These are phyloP conservation scores for Oplegnathus fasciatus DNA, from an alignment of 2,113 vertebrate species.

Conservation along the genomic window DNA sequence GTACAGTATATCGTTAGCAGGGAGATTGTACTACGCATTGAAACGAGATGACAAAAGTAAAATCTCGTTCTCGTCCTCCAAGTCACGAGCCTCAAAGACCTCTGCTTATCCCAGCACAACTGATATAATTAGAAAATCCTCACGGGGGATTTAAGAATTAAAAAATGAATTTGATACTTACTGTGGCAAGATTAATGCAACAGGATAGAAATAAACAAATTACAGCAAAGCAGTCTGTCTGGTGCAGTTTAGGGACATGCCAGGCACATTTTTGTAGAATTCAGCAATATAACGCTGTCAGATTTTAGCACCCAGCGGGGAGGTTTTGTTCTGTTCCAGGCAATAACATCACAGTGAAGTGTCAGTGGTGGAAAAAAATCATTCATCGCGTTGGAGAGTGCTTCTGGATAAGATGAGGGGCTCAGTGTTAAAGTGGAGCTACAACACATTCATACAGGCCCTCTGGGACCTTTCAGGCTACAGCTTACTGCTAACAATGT, in stretches of 20 bases:
- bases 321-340: slow-evolving; percentile 60
- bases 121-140: slow-evolving; percentile 45
- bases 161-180: slow-evolving; percentile 19
- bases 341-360: slow-evolving; percentile 61
- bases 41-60: slow-evolving; percentile 10
- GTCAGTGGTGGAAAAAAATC: slow-evolving; percentile 58
- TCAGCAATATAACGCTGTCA: slow-evolving; percentile 37
- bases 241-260: neutral
- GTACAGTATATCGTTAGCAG: neutral
- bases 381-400: slow-evolving; percentile 57
- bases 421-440: slow-evolving; percentile 41
- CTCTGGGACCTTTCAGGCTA: slow-evolving; percentile 9
- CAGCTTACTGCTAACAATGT: slow-evolving; percentile 31
- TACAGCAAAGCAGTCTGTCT: slow-evolving; percentile 6
- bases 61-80: neutral
- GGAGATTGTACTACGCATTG: neutral
- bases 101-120: slow-evolving; percentile 21
- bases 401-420: slow-evolving; percentile 43
- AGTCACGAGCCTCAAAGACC: slow-evolving; percentile 5
- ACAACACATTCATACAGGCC: slow-evolving; percentile 25
- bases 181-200: slow-evolving; percentile 18
- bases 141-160: slow-evolving; percentile 23
- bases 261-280: slow-evolving; percentile 17
- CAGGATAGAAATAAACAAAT: slow-evolving; percentile 28
- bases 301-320: slow-evolving; percentile 51